Base-by-base conservation (phyloP, 2,888 invertebrate species). In the Trissolcus brochymenae region DNA sequence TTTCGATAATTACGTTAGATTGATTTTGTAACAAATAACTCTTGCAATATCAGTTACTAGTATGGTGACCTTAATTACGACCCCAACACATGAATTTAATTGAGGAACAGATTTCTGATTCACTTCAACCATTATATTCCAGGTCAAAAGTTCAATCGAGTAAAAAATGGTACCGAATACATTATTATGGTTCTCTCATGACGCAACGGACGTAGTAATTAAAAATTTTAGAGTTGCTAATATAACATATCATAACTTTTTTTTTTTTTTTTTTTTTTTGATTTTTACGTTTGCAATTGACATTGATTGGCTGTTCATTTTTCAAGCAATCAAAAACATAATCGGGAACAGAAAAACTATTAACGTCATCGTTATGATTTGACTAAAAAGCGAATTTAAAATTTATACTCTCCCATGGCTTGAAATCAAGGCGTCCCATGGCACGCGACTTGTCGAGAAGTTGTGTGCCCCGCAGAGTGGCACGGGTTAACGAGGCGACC, bases 401-500 rank as follows among this genome's bases (percentile, higher is more conserved):
- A 35, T 35, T 35, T 35, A 9, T 11, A 35, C 9, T 35, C 35
- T 35, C 35, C 35, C 35, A 43, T 41, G 41, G 16, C 2, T 46
- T 16, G 16, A 46, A 41, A n/a, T 41, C 16, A 25, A 9, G 19
- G 54, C 46, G 51, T 49, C 50, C 51, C 25, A 16, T 41, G 66
- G 68, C 60, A 68, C 68, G 68, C 55, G 68, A 60, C 60, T 60
- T 16, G 54, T 46, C 13, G 19, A 55, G 35, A 40, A 60, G 19
- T 66, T 35, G 41, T 57, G 19, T 41, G 9, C 16, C 11, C 19
- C 50, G 6, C 54, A 57, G 35, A 54, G 55, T 35, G 61, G 61
- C 61, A 55, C 49, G 49, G 43, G 56, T 70, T 70, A 71, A 71
- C 71, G 71, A 71, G 71, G 57, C 71, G 62, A 70, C 70, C 70